Percentiles rank a stretch among this genome's conserved stretches.
These are phyloP conservation scores for Sporophila hypoxantha DNA, from an alignment of 2,113 vertebrate species.

Conservation along the genomic window DNA sequence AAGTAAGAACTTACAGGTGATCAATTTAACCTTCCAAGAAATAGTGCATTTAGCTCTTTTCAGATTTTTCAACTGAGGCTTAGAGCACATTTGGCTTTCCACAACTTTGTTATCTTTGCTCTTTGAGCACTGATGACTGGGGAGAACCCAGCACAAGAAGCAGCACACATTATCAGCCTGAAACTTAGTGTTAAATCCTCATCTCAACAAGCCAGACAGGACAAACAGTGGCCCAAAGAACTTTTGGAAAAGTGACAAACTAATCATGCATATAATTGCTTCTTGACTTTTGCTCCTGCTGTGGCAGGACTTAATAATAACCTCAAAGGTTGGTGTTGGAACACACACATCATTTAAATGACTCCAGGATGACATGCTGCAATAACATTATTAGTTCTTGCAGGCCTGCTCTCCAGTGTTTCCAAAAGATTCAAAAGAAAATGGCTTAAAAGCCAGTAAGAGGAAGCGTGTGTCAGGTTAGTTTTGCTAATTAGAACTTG, in stretches of 20 bases:
- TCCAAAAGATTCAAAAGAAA: slow-evolving; percentile 29
- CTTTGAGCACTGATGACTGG: background rate
- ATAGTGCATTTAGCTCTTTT: background rate
- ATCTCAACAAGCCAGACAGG: background rate
- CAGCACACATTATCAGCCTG: background rate
- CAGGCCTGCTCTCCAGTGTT: background rate
- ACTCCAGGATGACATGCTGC: slow-evolving; percentile 18
- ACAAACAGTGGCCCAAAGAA: slow-evolving; percentile 44
- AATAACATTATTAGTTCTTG: slow-evolving; percentile 10
- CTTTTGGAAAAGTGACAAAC: slow-evolving; percentile 81
- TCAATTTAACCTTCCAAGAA: background rate
- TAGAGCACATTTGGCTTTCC: background rate
- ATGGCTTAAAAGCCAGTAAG: background rate
- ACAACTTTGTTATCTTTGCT: background rate
- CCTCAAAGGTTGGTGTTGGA: slow-evolving; percentile 43
- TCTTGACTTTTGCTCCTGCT: slow-evolving; percentile 78
- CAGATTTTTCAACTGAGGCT: background rate
- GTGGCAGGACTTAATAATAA: slow-evolving; percentile 47
- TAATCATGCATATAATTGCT: slow-evolving; percentile 92
- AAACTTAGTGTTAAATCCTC: background rate
- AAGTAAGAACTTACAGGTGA: background rate
- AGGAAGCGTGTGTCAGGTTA: slow-evolving; percentile 32
- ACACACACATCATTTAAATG: slow-evolving; percentile 35
- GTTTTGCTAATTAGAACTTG: slow-evolving; percentile 43
- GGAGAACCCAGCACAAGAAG: background rate